Evolutionary conservation across 1,140 invertebrate genomes (phyloP), one percentile per base, ranked within the genome.

Genomic region (Drosophila ambigua): DNA sequence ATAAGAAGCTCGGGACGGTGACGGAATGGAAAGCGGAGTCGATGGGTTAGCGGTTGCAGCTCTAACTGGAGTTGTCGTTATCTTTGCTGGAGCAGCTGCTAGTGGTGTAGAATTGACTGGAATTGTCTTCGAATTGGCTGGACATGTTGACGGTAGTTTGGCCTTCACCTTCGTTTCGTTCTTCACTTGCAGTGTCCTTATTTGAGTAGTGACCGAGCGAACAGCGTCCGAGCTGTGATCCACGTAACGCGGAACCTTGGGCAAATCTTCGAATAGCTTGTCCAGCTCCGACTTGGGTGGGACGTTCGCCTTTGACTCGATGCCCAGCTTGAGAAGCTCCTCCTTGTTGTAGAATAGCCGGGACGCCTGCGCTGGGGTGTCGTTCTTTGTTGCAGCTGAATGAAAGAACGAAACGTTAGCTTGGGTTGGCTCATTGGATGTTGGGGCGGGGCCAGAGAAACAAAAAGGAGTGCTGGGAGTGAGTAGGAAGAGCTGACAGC

Each of bases 201-300:
- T 35, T 43, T 82, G 74, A 6, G 4, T 31, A n/a, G 46, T 23
- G 2, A 78, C 39, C 2, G 52, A 57, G 6, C 62, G 61, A n/a
- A 74, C 61, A 15, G 78, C 20, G 0, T 64, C 66, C 2, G 51
- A 64, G n/a, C 55, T 48, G 5, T 44, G 26, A 5, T 87, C 53
- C 28, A 75, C 77, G 41, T 59, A 64, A 2, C 52, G 55, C 8
- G 83, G 83, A 13, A 88, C 76, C 16, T 45, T 66, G 5, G 83
- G 83, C 60, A 87, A 53, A 13, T 87, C 83, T 0, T 88, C 79
- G 15, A 87, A 73, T 9, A 87, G 11, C 41, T 67, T 45, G 1
- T 87, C 83, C 28, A 87, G 16, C 13, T 83, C 76, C 0, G 79
- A 53, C 31, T 63, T 79, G 11, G 45, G 28, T 1, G 5, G 5